phyloP scores from a whole-genome alignment of 1,140 invertebrate species.

The Danaus plexippus region DNA sequence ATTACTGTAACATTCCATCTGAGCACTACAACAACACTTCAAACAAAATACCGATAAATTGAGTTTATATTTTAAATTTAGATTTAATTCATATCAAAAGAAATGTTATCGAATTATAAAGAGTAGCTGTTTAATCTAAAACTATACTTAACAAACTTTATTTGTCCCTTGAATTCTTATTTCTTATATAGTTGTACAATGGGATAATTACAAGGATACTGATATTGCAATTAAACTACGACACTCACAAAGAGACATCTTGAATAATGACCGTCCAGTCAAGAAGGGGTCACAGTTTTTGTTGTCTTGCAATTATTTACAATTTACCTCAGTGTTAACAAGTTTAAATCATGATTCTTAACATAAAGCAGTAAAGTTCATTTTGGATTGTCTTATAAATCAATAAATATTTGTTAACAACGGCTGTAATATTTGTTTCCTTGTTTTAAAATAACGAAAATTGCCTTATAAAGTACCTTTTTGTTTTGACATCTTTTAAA shows the following conservation, averaged over 20 bases:
- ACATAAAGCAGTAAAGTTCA: slow-evolving; percentile 1
- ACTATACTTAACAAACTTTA: no score
- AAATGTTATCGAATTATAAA: no score
- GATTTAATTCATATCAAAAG: no score
- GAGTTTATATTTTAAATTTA: background rate
- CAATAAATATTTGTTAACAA: no score
- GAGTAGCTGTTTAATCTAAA: no score
- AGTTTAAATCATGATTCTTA: slow-evolving; percentile 2
- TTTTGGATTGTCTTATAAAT: background rate
- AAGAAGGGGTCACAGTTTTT: slow-evolving; percentile 34
- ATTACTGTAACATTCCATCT: no score
- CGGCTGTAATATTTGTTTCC: slow-evolving; percentile 15
- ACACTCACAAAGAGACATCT: no score
- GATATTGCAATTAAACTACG: slow-evolving; percentile 5
- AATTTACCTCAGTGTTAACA: slow-evolving; percentile 7
- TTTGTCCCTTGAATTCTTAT: no score
- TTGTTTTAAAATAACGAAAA: slow-evolving; percentile 23
- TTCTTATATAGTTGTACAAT: slow-evolving; percentile 6
- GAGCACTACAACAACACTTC: background rate
- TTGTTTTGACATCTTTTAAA: no score
- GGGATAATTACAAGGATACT: slow-evolving; percentile 11
- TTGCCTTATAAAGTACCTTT: slow-evolving; percentile 2
- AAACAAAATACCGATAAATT: slow-evolving; percentile 24
- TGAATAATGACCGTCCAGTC: slow-evolving; percentile 30
- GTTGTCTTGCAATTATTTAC: slow-evolving; percentile 25